A percentile compares a stretch with the other conserved stretches of the same genome.
Evolutionary conservation across 2,888 invertebrate species (phyloP).

Genomic region (Heliconius ismenius): DNA sequence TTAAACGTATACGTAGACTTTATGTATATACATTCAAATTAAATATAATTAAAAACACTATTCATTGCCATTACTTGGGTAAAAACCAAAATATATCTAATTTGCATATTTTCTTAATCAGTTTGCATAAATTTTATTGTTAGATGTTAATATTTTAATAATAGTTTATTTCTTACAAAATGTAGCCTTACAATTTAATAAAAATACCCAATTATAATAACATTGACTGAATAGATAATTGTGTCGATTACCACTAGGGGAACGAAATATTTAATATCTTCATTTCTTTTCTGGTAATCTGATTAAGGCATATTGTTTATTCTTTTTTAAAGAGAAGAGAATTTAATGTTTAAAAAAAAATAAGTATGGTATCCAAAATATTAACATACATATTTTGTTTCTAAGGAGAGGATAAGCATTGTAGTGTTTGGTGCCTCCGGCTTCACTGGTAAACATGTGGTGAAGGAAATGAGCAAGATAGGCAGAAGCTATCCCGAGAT

Average conservation of each 20-base stretch:
- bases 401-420: slow-evolving; percentile 84
- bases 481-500: slow-evolving; percentile 75
- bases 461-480: slow-evolving; percentile 83
- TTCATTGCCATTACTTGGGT: not conserved
- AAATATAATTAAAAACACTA: not conserved
- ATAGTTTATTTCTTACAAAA: not conserved
- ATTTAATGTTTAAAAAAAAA: not conserved
- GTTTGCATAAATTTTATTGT: not conserved
- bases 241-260: not conserved
- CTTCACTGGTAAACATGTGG: slow-evolving; percentile 93
- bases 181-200: not conserved
- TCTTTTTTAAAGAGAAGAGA: no score
- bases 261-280: no score
- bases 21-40: not conserved
- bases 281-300: no score
- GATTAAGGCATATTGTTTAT: no score
- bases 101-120: not conserved
- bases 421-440: slow-evolving; percentile 97
- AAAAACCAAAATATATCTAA: not conserved
- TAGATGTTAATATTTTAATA: not conserved
- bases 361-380: not conserved
- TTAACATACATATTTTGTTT: slow-evolving; percentile 48
- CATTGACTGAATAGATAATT: not conserved
- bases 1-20: no score
- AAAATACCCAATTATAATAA: not conserved